Evolutionary conservation across 2,888 invertebrate species (phyloP).

Genomic region (Acrocera orbiculus): DNA sequence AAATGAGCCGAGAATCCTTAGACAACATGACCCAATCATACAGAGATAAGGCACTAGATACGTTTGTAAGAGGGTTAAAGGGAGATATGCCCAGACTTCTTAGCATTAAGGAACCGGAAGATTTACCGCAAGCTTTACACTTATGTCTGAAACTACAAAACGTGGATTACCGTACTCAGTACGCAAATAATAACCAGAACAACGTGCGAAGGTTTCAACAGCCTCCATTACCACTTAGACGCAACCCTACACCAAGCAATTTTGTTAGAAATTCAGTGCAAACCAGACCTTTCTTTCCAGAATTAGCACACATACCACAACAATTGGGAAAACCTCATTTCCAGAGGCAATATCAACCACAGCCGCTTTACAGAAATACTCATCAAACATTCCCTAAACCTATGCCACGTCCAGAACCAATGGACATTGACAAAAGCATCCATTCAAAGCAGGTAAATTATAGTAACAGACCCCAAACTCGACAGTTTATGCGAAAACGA

Average conservation of each 20-base stretch:
- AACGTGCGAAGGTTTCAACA: too few species aligned
- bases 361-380: too few species aligned
- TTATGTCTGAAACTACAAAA: conserved; percentile 2
- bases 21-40: conserved; percentile 9
- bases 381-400: conserved; percentile 8
- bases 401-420: conserved; percentile 8
- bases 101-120: conserved; percentile 3
- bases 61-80: conserved; percentile 13
- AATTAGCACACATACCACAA: conserved; percentile 1
- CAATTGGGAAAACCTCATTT: too few species aligned
- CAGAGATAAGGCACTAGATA: conserved; percentile 13
- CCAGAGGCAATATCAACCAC: background rate
- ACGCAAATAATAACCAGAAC: background rate
- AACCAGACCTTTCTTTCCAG: conserved; percentile 1
- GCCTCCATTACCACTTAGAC: conserved; percentile 2
- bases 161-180: conserved; percentile 1
- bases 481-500: background rate
- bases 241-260: too few species aligned
- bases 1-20: conserved; percentile 11
- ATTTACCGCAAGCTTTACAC: conserved; percentile 1
- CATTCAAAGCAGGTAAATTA: conserved; percentile 9
- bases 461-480: conserved; percentile 5
- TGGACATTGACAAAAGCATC: conserved; percentile 9
- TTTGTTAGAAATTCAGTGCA: too few species aligned
- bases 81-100: conserved; percentile 8